Base-by-base conservation (phyloP, 2,113 vertebrate genomes). In the Ceyx melanurus region DNA sequence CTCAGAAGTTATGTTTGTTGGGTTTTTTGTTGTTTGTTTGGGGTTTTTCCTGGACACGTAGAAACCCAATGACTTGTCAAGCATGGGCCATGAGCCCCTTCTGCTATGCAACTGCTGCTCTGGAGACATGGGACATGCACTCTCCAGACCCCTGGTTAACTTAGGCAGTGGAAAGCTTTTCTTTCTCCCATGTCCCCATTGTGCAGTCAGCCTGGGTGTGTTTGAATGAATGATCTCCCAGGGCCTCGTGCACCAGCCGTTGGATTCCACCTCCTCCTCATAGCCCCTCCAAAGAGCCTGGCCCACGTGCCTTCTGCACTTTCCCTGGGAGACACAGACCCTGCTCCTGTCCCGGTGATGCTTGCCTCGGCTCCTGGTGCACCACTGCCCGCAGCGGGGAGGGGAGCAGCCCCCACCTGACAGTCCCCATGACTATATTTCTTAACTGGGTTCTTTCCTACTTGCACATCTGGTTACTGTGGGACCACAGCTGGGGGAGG, bases 221-320 rank as follows among this genome's bases (percentile, higher is more conserved):
- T 76, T 35, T 50, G 48, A 50, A 13, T 22, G 46, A 48, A 76
- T 70, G 82, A 82, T 67, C 48, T 57, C 51, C 65, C 11, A 42
- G 85, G 78, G 78, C 82, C 86, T 78, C 3, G 8, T 74, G 70
- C 79, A 71, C 93, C 76, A 40, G 68, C 71, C 8, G 10, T 74
- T 82, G 75, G 82, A 86, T 83, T 75, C 65, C 48, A 56, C 68
- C 62, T 82, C 33, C 62, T 88, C 88, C 85, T 82, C 70, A 19
- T 75, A 83, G 79, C 61, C 92, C 68, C 91, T 96, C 95, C 94
- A 93, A 93, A 95, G 94, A 94, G 64, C 84, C 91, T 93, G 96
- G 94, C 94, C 95, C 91, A 57, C 1, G 94, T 97, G 97, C 97
- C 97, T 97, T 96, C 92, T 96, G 93, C 93, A 87, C 95, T 90